phyloP scores from a whole-genome alignment of 2,113 vertebrate genomes.

The Anser cygnoides region DNA sequence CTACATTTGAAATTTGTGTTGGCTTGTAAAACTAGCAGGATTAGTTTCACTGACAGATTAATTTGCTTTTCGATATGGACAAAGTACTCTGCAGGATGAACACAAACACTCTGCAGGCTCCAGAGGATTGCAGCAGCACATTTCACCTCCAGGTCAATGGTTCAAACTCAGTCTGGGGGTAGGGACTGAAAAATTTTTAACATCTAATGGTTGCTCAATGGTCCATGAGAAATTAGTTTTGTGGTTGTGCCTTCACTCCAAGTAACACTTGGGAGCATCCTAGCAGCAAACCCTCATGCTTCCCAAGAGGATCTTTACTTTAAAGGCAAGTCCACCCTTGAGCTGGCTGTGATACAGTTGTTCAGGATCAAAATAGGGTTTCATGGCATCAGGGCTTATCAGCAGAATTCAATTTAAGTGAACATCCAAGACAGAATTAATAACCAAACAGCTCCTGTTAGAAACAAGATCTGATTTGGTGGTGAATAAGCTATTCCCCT shows the following conservation, averaged over 20 bases:
- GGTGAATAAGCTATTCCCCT: not conserved
- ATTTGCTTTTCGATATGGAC: not conserved
- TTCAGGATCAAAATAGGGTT: not conserved
- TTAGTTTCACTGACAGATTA: slow-evolving; percentile 28
- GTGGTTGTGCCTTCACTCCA: not conserved
- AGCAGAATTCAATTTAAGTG: not conserved
- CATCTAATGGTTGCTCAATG: not conserved
- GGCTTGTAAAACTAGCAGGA: not conserved
- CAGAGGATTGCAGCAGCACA: not conserved
- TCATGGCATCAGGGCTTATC: not conserved
- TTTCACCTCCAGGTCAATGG: not conserved
- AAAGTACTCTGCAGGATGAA: not conserved
- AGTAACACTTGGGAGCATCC: not conserved
- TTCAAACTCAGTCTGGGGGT: not conserved
- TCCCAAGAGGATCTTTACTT: not conserved
- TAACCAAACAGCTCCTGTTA: not conserved
- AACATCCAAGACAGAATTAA: not conserved
- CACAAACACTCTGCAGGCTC: not conserved
- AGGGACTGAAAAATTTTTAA: not conserved
- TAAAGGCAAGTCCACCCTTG: not conserved
- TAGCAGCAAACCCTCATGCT: accelerated
- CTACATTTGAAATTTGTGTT: not conserved
- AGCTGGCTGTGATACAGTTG: not conserved
- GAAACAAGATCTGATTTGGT: not conserved
- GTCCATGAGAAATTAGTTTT: not conserved